Base-by-base conservation (phyloP, 1,140 invertebrate genomes). In the Drosophila cardini region DNA sequence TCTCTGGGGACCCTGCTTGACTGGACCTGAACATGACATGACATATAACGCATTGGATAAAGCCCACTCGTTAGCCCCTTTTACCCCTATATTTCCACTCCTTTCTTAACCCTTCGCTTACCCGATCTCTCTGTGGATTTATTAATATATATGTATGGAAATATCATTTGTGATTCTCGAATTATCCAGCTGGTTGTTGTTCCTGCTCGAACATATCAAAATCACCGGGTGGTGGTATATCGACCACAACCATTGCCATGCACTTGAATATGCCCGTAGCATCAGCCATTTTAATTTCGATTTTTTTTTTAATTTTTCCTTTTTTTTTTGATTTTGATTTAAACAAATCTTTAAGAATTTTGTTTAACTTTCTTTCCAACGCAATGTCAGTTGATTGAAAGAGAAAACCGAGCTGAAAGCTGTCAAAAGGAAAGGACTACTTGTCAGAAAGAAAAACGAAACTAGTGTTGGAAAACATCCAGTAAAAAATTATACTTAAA, bases 221-320 rank as follows among this genome's bases (percentile, higher is more conserved):
- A 4, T 3, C 2, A 26, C 21, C 21, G 5, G 21, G 4, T 26
- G 4, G 21, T 26, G 21, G 21, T 4, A 4, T 4, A 0, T 26
- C 21, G 21, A 85, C 57, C 6, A 82, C 40, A 36, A 81, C 82
- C 72, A 86, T 62, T n/a, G 69, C 69, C 16, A 60, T 78, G 52
- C 82, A 78, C 40, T 46, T 62, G 34, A 81, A 85, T n/a, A 85
- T 46, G 42, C 75, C 75, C 1, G 81, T 85, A 42, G 16, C 72
- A 50, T 85, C 81, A 9, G 81, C 70, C 81, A 85, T 85, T 0
- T 16, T 61, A 13, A 11, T 21, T 52, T 42, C 34, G 48, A 6
- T 18, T 32, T 36, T 3, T 16, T 40, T 56, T 18, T 32, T 36
- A 2, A 21, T 40, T 56, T 50, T 7, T 13, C 7, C 64, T 36